Evolutionary conservation across 1,140 invertebrate species (phyloP).

Genomic region (Diabrotica virgifera): DNA sequence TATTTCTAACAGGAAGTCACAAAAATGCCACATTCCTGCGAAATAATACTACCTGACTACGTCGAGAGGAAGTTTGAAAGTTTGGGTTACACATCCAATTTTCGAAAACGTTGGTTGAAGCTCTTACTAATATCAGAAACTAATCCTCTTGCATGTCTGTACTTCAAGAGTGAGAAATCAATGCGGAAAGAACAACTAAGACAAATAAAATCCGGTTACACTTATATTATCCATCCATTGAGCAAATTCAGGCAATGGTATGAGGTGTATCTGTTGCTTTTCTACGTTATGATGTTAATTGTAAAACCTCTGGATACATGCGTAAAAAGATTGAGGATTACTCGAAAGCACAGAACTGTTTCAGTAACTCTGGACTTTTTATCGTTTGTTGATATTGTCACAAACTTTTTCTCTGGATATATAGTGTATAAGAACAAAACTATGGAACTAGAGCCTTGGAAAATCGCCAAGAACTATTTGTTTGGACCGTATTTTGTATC

Average conservation of each 20-base stretch:
- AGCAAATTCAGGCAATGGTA: slow-evolving; percentile 16
- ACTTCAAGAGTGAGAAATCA: slow-evolving; percentile 13
- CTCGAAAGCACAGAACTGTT: neutral
- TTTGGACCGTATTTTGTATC: slow-evolving; percentile 17
- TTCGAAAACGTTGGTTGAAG: neutral
- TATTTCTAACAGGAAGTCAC: neutral
- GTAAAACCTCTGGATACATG: neutral
- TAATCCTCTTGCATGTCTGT: neutral
- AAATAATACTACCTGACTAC: neutral
- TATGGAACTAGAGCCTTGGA: slow-evolving; percentile 1
- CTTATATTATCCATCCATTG: slow-evolving; percentile 12
- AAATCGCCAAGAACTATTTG: slow-evolving; percentile 12
- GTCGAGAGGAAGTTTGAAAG: neutral
- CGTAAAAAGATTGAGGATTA: neutral
- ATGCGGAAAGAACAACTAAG: slow-evolving; percentile 6
- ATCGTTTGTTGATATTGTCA: slow-evolving; percentile 11
- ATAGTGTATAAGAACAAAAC: neutral
- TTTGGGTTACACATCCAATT: neutral
- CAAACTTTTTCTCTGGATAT: slow-evolving; percentile 27
- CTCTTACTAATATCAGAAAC: slow-evolving; percentile 1
- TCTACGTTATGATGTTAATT: neutral
- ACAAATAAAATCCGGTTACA: neutral
- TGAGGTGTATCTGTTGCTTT: neutral
- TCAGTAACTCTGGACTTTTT: slow-evolving; percentile 17
- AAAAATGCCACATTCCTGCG: neutral